Evolutionary conservation across 1,140 invertebrate species (phyloP), one percentile per base, ranked within the genome.

Genomic region (Anthonomus grandis): DNA sequence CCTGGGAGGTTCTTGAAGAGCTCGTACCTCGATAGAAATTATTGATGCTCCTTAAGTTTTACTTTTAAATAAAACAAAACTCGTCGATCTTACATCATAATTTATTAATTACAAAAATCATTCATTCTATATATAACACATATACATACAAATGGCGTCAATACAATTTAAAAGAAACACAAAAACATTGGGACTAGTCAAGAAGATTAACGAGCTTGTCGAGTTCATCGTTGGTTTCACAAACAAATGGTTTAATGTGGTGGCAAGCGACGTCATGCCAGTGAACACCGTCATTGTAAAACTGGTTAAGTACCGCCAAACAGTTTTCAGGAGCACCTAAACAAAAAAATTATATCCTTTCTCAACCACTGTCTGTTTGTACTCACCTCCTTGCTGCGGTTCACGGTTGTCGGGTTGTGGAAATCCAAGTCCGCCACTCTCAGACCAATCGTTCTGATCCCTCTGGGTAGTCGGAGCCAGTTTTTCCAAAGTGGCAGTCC

Each of bases 181-280:
- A n/a, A n/a, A n/a, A n/a, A n/a, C n/a, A n/a, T n/a, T n/a, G n/a
- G n/a, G n/a, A n/a, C n/a, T n/a, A n/a, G n/a, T n/a, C n/a, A n/a
- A n/a, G n/a, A 39, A 22, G n/a, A 31, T 2, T 49, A n/a, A 22
- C 49, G 4, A 41, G 17, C 15, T 37, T 22, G 34, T 12, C 37
- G 18, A 51, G 25, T 21, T 85, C 81, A 53, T 88, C 86, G 68
- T 88, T 90, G 63, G 90, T 88, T 72, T 91, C 89, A 68, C 89
- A 91, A 13, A 90, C 84, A 74, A 86, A 89, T 2, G 87, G 83
- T 73, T 91, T 91, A 66, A 84, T 83, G 69, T 91, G 88, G 67
- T 91, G 87, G 67, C 89, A 91, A 59, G 87, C 87, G 17, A 91
- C 88, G 65, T 91, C 89, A 67, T 91, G 89, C 88, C 89, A 91